These are phyloP conservation scores for Apocrypta bakeri DNA, from an alignment of 1,140 invertebrate genomes.

Conservation along the genomic window DNA sequence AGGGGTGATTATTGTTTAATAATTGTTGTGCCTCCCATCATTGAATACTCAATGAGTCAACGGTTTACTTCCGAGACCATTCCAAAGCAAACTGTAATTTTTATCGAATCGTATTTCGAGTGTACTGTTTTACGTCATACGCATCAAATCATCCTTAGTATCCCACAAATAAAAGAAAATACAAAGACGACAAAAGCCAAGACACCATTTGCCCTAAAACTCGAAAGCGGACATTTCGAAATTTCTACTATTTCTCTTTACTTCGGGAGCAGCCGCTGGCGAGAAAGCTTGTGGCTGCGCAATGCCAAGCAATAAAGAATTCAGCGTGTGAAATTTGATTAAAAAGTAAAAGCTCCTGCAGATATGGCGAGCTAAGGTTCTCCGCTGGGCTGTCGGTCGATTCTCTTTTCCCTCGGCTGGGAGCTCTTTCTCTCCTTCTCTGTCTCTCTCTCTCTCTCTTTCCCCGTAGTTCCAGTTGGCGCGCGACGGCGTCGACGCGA, in stretches of 20 bases:
- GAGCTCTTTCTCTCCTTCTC: neutral
- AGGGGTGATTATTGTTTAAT: no score
- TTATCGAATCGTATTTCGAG: no score
- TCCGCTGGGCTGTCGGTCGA: neutral
- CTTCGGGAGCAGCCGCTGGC: neutral
- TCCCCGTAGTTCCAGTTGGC: neutral
- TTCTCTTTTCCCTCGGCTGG: no score
- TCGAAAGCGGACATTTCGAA: constrained; percentile 51
- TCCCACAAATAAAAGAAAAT: neutral
- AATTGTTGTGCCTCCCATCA: no score
- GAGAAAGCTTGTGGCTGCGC: neutral
- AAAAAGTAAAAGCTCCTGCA: constrained; percentile 13
- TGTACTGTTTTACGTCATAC: neutral
- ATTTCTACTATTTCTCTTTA: constrained; percentile 62
- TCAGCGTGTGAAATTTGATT: constrained; percentile 22
- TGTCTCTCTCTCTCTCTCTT: neutral
- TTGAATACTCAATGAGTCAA: no score
- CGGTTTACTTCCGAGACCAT: no score
- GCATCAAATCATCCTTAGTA: neutral
- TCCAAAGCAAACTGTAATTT: no score
- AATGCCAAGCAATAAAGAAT: constrained; percentile 17
- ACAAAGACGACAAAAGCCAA: neutral
- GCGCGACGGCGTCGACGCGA: neutral
- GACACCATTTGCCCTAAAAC: neutral
- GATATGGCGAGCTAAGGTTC: neutral